phyloP scores from a whole-genome alignment of 2,888 invertebrate genomes.

The Machimus atricapillus region DNA sequence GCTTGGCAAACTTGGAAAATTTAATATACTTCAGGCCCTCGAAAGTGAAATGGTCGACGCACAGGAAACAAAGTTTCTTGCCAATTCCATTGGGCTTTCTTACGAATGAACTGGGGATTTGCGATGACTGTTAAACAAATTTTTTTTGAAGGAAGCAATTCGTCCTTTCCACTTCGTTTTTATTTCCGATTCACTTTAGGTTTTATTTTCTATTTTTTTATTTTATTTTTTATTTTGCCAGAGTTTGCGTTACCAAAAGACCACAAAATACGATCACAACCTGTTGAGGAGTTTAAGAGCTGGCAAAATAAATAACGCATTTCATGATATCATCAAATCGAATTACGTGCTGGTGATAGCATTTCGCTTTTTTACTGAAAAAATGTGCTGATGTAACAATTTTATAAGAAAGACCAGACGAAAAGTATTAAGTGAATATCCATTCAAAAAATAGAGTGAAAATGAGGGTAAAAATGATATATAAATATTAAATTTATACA shows the following conservation, averaged over 20 bases:
- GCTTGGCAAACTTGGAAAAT: slow-evolving; percentile 5
- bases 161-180: not conserved
- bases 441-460: not conserved
- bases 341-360: not conserved
- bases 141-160: not conserved
- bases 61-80: slow-evolving; percentile 1
- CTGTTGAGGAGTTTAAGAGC: not conserved
- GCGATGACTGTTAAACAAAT: slow-evolving; percentile 22
- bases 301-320: not conserved
- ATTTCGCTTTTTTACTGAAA: not conserved
- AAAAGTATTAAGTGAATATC: not conserved
- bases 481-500: not conserved
- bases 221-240: not conserved
- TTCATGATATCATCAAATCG: not conserved
- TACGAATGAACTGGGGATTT: not conserved
- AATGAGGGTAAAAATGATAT: not conserved
- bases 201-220: not conserved
- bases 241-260: not conserved
- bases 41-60: not conserved
- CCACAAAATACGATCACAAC: not conserved
- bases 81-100: not conserved
- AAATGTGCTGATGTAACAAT: not conserved
- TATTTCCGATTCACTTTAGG: not conserved
- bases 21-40: slow-evolving; percentile 1
- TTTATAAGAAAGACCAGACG: not conserved